Percentiles rank a stretch among this genome's conserved stretches.
These are phyloP conservation scores for Drosophila kohkoa DNA, from an alignment of 1,140 invertebrate species.

Conservation along the genomic window DNA sequence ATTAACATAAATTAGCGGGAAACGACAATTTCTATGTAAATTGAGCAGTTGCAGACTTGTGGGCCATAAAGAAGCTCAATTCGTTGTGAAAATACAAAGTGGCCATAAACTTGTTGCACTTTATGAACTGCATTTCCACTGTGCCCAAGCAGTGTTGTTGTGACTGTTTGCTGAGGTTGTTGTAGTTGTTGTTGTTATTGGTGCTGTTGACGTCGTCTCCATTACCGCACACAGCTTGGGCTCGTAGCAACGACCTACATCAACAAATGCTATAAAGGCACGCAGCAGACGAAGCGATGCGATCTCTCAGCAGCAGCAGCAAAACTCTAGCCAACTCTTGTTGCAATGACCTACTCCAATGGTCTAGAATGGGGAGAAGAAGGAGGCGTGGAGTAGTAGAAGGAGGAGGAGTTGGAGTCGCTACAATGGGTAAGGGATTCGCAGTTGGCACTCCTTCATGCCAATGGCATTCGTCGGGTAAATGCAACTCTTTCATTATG, in stretches of 20 bases:
- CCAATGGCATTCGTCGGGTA: slow-evolving; percentile 49
- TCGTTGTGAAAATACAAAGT: slow-evolving; percentile 72
- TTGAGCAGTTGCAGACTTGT: slow-evolving; percentile 64
- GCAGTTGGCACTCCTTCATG: slow-evolving; percentile 43
- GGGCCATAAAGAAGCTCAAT: slow-evolving; percentile 69
- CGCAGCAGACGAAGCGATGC: slow-evolving; percentile 49
- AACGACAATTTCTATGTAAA: slow-evolving; percentile 70
- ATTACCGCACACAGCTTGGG: slow-evolving; percentile 40
- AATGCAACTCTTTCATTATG: slow-evolving; percentile 81
- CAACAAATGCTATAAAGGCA: slow-evolving; percentile 67
- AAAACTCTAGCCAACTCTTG: slow-evolving; percentile 55
- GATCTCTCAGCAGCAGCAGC: slow-evolving; percentile 30
- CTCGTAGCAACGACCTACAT: slow-evolving; percentile 73
- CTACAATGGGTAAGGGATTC: neutral
- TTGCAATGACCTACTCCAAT: slow-evolving; percentile 68
- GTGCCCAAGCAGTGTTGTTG: slow-evolving; percentile 14
- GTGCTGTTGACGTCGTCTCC: slow-evolving; percentile 39
- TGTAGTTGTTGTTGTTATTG: slow-evolving; percentile 14
- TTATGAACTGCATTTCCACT: slow-evolving; percentile 65
- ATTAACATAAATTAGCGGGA: slow-evolving; percentile 75
- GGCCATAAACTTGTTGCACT: slow-evolving; percentile 74
- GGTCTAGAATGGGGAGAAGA: neutral
- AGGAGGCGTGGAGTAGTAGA: neutral
- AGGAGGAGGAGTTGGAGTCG: neutral
- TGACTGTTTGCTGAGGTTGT: too few species aligned